These are phyloP conservation scores for Rhagonycha lutea DNA, from an alignment of 2,888 invertebrate species.

Conservation along the genomic window DNA sequence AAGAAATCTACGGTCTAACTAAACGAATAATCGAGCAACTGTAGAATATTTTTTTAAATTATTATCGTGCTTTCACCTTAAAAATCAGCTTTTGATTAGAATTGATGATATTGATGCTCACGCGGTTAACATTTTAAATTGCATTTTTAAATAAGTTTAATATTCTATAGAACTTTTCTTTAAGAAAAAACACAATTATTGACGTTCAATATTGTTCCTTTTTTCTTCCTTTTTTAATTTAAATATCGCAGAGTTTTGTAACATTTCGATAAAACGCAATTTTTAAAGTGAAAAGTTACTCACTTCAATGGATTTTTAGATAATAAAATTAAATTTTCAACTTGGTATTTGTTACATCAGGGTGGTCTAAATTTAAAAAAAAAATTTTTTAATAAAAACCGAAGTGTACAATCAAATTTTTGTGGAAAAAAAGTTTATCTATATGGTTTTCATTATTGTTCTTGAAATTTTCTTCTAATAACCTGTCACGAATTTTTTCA, in stretches of 20 bases:
- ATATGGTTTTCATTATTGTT: too few relatives aligned
- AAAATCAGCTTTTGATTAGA: background rate
- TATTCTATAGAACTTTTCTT: background rate
- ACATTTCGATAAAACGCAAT: background rate
- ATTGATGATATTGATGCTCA: background rate
- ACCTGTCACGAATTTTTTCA: too few relatives aligned
- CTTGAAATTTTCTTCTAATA: too few relatives aligned
- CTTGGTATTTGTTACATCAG: background rate
- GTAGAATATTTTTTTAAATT: background rate
- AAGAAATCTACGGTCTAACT: background rate
- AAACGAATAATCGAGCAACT: background rate
- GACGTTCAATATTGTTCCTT: background rate
- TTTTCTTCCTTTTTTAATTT: background rate
- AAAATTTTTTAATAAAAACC: background rate
- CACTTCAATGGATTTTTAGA: background rate
- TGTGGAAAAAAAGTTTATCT: too few relatives aligned
- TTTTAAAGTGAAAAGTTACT: background rate
- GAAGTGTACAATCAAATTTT: background rate
- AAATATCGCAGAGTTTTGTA: background rate
- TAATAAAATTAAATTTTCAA: background rate
- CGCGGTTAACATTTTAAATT: background rate
- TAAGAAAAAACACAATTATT: background rate
- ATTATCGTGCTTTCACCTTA: background rate
- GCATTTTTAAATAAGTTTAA: background rate
- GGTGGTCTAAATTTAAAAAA: background rate